Evolutionary conservation across 2,888 invertebrate genomes (phyloP), one percentile per base, ranked within the genome.

Genomic region (Polydrusus pterygomalis): DNA sequence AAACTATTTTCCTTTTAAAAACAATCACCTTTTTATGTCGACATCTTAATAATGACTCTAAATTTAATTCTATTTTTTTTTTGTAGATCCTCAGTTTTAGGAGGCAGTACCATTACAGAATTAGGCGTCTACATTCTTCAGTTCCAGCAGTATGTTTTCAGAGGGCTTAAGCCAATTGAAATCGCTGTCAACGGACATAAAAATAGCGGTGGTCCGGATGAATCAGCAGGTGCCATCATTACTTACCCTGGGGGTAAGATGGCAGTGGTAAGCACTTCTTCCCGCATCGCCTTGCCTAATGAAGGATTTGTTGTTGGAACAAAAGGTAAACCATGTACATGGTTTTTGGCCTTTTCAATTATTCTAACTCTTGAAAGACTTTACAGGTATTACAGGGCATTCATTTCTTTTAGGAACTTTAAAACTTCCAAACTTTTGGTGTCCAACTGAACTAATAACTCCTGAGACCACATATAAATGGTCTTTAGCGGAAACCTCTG

Each of bases 111-210:
- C 0, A 91, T 93, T 17, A 87, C 94, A 70, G 95, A 95, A 83
- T 88, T 96, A 56, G 96, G 96, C 0, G 89, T 96, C 13, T 96
- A 96, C 84, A 86, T 89, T 0, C 88, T 95, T n/a, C 95, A 96
- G 83, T 90, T 95, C 43, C 90, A 93, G 0, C 92, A 92, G 82
- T 91, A 91, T 84, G 89, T 93, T 6, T 95, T 93, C 86, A 85
- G 87, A 25, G 91, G 92, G 1, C 91, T 93, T 75, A 89, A 90
- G 62, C 97, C 97, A 0, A 86, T 87, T 30, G 91, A 90, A 77
- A 90, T 97, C 45, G 90, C 90, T 30, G 93, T 94, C 0, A 86
- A 88, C 1, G 97, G 96, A 0, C 90, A 90, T 68, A 83, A 96
- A 51, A 95, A 94, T 83, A 86, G 89, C 0, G 90, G 92, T 0